A percentile compares a stretch with the other conserved stretches of the same genome.
phyloP scores from a whole-genome alignment of 2,113 vertebrate genomes.

The Trachemys scripta region DNA sequence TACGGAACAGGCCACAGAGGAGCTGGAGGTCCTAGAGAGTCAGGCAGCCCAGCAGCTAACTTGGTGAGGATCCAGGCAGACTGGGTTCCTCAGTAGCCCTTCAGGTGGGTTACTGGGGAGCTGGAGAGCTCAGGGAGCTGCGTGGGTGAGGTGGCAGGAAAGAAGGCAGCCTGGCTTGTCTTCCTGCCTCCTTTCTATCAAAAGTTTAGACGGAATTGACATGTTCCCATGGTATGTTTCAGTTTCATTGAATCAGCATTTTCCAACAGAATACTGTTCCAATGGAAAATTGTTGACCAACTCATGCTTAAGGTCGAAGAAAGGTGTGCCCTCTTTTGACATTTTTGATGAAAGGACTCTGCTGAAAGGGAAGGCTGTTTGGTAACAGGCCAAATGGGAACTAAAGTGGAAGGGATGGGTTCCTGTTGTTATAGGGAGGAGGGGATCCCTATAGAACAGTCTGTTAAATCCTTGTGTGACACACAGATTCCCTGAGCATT shows the following conservation, averaged over 20 bases:
- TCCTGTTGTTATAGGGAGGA: background rate
- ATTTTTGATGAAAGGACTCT: background rate
- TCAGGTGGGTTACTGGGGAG: background rate
- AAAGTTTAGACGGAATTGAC: background rate
- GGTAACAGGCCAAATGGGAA: background rate
- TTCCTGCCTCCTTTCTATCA: background rate
- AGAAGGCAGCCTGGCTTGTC: background rate
- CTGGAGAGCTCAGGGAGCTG: background rate
- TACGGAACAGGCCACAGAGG: background rate
- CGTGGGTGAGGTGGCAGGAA: background rate
- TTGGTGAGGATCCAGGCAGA: background rate
- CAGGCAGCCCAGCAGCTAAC: background rate
- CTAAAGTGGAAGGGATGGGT: background rate
- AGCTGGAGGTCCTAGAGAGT: background rate
- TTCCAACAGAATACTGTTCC: background rate
- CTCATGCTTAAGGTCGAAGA: background rate
- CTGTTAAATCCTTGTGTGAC: background rate
- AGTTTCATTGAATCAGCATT: background rate
- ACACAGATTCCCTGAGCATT: background rate
- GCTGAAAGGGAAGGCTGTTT: background rate
- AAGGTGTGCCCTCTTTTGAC: background rate
- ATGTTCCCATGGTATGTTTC: background rate
- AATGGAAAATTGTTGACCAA: background rate
- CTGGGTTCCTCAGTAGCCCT: background rate
- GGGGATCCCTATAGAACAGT: background rate